These are phyloP conservation scores for Hemibagrus wyckioides DNA, from an alignment of 2,113 vertebrate genomes.

Conservation along the genomic window DNA sequence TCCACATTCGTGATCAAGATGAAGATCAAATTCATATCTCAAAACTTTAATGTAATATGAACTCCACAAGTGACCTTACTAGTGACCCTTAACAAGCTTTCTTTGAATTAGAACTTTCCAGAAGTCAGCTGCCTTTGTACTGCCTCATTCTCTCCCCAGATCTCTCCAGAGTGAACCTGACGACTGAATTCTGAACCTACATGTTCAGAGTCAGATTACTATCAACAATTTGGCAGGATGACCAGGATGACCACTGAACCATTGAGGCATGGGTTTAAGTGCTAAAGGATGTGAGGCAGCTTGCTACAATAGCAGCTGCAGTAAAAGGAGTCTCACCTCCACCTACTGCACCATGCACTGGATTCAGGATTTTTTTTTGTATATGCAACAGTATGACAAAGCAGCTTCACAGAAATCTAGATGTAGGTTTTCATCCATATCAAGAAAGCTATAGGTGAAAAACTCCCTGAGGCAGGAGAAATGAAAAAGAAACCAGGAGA, in stretches of 20 bases:
- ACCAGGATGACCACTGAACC: not conserved
- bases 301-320: not conserved
- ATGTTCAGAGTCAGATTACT: not conserved
- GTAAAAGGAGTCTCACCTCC: not conserved
- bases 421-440: not conserved
- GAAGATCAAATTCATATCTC: not conserved
- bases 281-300: not conserved
- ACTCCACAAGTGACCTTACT: not conserved
- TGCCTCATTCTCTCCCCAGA: not conserved
- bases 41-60: not conserved
- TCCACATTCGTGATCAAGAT: not conserved
- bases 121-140: not conserved
- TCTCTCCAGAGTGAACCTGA: not conserved
- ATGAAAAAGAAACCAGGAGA: not conserved
- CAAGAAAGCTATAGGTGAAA: not conserved
- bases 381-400: not conserved
- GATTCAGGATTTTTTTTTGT: not conserved
- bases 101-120: not conserved
- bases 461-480: not conserved
- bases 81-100: not conserved
- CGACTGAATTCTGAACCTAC: not conserved
- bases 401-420: not conserved
- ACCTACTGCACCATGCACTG: not conserved
- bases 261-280: not conserved
- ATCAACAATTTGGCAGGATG: not conserved